A percentile compares a stretch with the other conserved stretches of the same genome.
These are phyloP conservation scores for Ranitomeya imitator DNA, from an alignment of 2,113 vertebrate species.

Conservation along the genomic window DNA sequence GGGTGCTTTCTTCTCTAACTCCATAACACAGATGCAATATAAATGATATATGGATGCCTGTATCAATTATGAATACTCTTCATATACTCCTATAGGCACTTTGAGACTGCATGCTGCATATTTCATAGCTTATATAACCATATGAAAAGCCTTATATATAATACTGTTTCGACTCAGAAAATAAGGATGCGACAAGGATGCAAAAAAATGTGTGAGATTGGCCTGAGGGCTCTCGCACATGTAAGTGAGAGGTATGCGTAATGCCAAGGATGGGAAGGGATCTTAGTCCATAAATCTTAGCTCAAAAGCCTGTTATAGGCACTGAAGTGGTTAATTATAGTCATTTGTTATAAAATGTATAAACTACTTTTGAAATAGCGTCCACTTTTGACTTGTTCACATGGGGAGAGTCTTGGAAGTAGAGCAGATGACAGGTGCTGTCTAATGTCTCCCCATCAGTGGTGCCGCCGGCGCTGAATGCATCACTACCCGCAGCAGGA, in stretches of 20 bases:
- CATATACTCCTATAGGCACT: neutral
- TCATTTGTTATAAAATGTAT: slow-evolving; percentile 1
- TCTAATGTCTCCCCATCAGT: slow-evolving; percentile 31
- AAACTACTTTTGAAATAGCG: slow-evolving; percentile 4
- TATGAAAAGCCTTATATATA: neutral
- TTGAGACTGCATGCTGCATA: neutral
- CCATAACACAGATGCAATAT: neutral
- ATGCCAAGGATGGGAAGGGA: no score
- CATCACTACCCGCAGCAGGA: neutral
- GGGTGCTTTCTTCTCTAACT: neutral
- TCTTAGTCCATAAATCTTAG: no score
- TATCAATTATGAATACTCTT: neutral
- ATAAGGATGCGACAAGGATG: neutral
- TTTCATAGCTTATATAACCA: neutral
- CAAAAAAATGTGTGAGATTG: neutral
- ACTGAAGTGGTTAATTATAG: neutral
- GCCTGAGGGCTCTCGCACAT: neutral
- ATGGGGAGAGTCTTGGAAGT: slow-evolving; percentile 10
- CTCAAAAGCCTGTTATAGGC: neutral
- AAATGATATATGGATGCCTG: neutral
- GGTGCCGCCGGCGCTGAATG: slow-evolving; percentile 7
- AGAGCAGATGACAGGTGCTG: slow-evolving; percentile 26
- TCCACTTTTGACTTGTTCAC: slow-evolving; percentile 12
- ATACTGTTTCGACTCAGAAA: neutral
- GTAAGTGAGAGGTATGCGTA: no score